Evolutionary conservation across 2,797 vertebrate species (phyloP), one percentile per base, ranked within the genome.

Genomic region (Anabacerthia variegaticeps): DNA sequence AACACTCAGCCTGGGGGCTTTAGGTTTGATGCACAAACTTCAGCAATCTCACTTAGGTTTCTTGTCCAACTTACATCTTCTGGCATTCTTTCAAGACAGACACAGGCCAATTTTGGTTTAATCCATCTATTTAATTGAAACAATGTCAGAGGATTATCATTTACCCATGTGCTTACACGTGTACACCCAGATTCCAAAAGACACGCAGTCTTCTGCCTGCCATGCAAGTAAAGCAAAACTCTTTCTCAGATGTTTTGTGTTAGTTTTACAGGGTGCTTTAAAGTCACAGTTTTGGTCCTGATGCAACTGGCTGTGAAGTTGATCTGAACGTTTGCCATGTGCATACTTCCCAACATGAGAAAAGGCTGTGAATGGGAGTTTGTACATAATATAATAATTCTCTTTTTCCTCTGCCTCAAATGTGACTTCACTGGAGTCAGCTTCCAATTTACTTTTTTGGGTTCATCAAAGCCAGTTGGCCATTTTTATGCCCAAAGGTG

Each of bases 11-110:
- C 75, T 62, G 32, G 20, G 22, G 91, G 32, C 54, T 91, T 77
- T 62, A 75, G 58, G 32, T 80, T 80, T 79, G 58, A 71, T 67
- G 85, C 24, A 63, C 20, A 73, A 44, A 73, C 32, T 77, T 68
- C n/a, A 86, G 71, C 65, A 74, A 81, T 59, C 46, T 82, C 37
- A 10, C 58, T 80, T 55, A 14, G 11, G 22, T 68, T 91, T 93
- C 73, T 88, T 67, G 41, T 58, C 51, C 46, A 54, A 20, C 4
- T 89, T 89, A 1, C 14, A 61, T 66, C 48, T 84, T 71, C 87
- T 84, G 58, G 27, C 69, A 91, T 59, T 9, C 39, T 80, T 67
- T 89, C 61, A 88, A 89, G 49, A 77, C 71, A 88, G 84, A 94
- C 48, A 11, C 20, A 32, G 12, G 20, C 34, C 41, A 48, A 1